A percentile compares a stretch with the other conserved stretches of the same genome.
These are phyloP conservation scores for Alectura lathami DNA, from an alignment of 2,113 vertebrate species.

Conservation along the genomic window DNA sequence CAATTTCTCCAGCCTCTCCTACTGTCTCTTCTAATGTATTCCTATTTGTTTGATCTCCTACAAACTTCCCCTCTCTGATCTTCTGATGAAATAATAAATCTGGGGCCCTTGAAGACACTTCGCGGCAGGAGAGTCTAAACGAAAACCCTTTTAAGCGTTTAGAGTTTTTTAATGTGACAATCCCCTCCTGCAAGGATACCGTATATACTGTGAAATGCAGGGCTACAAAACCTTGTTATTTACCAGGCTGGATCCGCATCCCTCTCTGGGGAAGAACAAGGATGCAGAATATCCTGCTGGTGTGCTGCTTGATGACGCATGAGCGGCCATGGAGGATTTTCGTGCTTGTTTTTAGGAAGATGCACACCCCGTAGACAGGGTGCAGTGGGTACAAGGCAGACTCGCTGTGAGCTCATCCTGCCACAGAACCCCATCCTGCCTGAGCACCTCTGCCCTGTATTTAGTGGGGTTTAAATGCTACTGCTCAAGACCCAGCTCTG, in stretches of 20 bases:
- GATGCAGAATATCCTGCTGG: neutral
- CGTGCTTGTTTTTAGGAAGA: neutral
- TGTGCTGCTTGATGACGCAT: neutral
- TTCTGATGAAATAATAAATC: slow-evolving; percentile 71
- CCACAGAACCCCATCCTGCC: neutral
- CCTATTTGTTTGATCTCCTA: slow-evolving; percentile 70
- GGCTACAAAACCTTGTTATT: neutral
- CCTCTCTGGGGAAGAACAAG: neutral
- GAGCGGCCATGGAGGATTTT: neutral
- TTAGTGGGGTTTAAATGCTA: neutral
- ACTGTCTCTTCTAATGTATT: slow-evolving; percentile 62
- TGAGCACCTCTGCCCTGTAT: neutral
- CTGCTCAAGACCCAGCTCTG: neutral
- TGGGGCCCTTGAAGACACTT: slow-evolving; percentile 49
- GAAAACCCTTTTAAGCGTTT: slow-evolving; percentile 65
- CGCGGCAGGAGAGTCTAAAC: slow-evolving; percentile 42
- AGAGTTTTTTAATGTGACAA: slow-evolving; percentile 62
- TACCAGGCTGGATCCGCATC: neutral
- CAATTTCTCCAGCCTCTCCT: slow-evolving; percentile 43
- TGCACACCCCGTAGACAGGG: neutral
- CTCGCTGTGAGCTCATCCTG: no score
- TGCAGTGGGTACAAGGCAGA: rapidly evolving
- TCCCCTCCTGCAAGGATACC: slow-evolving; percentile 20
- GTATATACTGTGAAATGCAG: neutral
- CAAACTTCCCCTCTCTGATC: slow-evolving; percentile 67